These are phyloP conservation scores for Archilochus colubris DNA, from an alignment of 2,113 vertebrate genomes.

Conservation along the genomic window DNA sequence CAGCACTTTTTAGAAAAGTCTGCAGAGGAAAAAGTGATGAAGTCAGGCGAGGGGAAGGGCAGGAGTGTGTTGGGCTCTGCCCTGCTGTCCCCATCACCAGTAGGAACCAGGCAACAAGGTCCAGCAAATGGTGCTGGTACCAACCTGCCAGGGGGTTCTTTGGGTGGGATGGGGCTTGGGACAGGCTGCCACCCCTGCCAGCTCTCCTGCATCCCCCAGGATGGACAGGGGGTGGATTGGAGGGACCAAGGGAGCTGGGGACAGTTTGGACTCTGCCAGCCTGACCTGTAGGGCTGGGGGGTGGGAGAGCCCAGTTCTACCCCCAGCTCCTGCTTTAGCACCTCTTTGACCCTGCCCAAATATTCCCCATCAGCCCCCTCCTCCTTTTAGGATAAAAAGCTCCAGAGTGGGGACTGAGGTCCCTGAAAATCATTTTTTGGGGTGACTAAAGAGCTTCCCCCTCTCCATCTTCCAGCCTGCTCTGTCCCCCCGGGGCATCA, in stretches of 20 bases:
- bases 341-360: background rate
- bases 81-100: rapidly evolving
- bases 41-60: background rate
- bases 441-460: background rate
- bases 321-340: background rate
- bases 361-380: rapidly evolving
- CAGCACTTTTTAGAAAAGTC: conserved; percentile 41
- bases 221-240: background rate
- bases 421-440: background rate
- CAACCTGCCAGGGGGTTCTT: rapidly evolving
- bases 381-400: background rate
- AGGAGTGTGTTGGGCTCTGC: background rate
- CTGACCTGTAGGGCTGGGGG: background rate
- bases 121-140: rapidly evolving
- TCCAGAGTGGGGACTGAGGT: background rate
- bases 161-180: background rate
- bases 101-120: rapidly evolving
- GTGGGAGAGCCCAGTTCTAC: background rate
- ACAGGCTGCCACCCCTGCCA: background rate
- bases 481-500: background rate
- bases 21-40: background rate
- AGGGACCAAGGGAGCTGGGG: background rate
- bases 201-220: rapidly evolving
- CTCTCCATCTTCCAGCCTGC: background rate
- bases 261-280: background rate